Percentiles rank a stretch among this genome's conserved stretches.
phyloP scores from a whole-genome alignment of 2,888 invertebrate species.

The Autographa gamma region DNA sequence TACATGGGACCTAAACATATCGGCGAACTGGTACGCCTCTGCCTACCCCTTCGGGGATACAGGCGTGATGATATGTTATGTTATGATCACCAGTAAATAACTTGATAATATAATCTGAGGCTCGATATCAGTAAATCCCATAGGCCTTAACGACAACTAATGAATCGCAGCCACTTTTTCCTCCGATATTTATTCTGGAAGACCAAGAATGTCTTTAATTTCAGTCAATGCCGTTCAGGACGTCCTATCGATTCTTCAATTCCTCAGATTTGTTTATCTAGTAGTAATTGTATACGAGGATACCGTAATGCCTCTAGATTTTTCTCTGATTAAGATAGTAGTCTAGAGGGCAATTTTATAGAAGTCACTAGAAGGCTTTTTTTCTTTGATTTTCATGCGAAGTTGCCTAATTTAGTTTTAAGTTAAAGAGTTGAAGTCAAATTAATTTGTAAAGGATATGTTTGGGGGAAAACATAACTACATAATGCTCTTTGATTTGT shows the following conservation, averaged over 20 bases:
- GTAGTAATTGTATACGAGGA: background rate
- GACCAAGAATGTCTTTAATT: conserved; percentile 21
- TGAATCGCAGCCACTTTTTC: background rate
- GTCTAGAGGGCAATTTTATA: background rate
- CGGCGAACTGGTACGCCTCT: too few relatives aligned
- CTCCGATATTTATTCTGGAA: background rate
- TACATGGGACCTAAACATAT: too few relatives aligned
- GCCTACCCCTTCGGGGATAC: too few relatives aligned
- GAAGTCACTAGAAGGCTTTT: background rate
- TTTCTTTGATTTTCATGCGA: background rate
- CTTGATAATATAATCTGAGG: too few relatives aligned
- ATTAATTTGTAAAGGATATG: too few relatives aligned
- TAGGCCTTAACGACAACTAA: too few relatives aligned
- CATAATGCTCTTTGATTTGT: background rate
- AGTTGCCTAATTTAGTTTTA: too few relatives aligned
- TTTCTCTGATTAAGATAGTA: background rate
- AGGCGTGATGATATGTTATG: too few relatives aligned
- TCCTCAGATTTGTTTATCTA: background rate
- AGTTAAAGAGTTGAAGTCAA: too few relatives aligned
- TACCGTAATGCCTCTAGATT: background rate
- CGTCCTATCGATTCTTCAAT: conserved; percentile 30
- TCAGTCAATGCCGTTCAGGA: conserved; percentile 29
- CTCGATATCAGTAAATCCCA: too few relatives aligned
- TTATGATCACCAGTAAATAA: too few relatives aligned
- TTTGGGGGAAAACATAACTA: too few relatives aligned